phyloP scores from a whole-genome alignment of 1,140 invertebrate genomes.

The Anagrus nilaparvatae region DNA sequence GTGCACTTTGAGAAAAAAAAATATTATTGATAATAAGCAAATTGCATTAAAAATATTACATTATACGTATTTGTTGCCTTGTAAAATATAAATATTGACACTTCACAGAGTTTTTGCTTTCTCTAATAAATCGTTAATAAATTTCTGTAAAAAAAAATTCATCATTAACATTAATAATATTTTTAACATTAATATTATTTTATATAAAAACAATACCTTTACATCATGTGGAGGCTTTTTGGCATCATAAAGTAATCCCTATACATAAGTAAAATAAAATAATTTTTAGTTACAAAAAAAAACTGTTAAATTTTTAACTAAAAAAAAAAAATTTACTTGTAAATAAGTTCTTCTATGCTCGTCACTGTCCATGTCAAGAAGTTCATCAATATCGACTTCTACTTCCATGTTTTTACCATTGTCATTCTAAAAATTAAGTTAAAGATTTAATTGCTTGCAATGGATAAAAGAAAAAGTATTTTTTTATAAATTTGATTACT shows the following conservation, averaged over 20 bases:
- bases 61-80: too few species aligned
- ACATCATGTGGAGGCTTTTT: slow-evolving; percentile 77
- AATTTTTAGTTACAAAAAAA: slow-evolving; percentile 12
- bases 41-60: too few species aligned
- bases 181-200: slow-evolving; percentile 13
- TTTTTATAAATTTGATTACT: slow-evolving; percentile 30
- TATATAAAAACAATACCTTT: slow-evolving; percentile 51
- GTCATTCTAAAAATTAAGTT: slow-evolving; percentile 40
- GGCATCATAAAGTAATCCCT: slow-evolving; percentile 67
- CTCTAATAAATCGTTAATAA: slow-evolving; percentile 79
- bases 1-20: too few species aligned
- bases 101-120: slow-evolving; percentile 76
- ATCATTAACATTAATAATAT: slow-evolving; percentile 14
- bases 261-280: slow-evolving; percentile 27
- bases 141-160: slow-evolving; percentile 56
- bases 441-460: neutral
- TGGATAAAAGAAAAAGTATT: neutral
- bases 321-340: slow-evolving; percentile 47
- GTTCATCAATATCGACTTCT: slow-evolving; percentile 87
- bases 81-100: slow-evolving; percentile 10
- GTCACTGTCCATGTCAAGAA: slow-evolving; percentile 85
- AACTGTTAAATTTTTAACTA: neutral
- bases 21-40: too few species aligned
- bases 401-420: slow-evolving; percentile 58
- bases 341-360: slow-evolving; percentile 72